Base-by-base conservation (phyloP, 2,113 vertebrate species). In the Syngnathus typhle region DNA sequence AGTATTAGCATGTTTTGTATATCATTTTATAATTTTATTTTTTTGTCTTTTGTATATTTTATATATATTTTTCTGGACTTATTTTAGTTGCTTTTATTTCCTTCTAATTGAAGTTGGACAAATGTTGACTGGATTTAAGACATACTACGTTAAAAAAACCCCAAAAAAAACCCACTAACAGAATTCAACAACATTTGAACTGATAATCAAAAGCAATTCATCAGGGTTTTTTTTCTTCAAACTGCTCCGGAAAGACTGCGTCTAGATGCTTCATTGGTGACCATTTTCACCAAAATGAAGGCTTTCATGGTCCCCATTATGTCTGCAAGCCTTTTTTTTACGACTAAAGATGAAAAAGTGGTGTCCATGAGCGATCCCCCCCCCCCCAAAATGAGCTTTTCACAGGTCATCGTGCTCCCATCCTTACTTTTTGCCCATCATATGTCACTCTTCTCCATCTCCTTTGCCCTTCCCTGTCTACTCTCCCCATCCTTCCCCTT, bases 401-500 rank as follows among this genome's bases (percentile, higher is more conserved):
- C 56, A 70, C 71, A 75, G 60, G 69, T 74, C 60, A n/a, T 19
- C 62, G 44, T 67, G 72, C 56, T 77, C 72, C 55, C n/a, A n/a
- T 38, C 47, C 7, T 62, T 46, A 21, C 7, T 69, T 52, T 37
- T 43, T 21, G 27, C 61, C 59, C 27, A 43, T 44, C 62, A 27
- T 68, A 46, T 65, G 38, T 69, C 44, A 66, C n/a, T 64, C 56
- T 70, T 54, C 1, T 74, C 36, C 27, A 38, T 37, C 56, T 13
- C 21, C 49, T 68, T 8, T 10, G 51, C 23, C 36, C 18, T 32
- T 51, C 32, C n/a, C 47, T 64, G 6, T 51, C 43, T 66, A 21
- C 43, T 56, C 49, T 70, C 47, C 43, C 52, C 49, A 16, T 60
- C 56, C 44, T 38, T 47, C 36, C 43, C n/a, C 27, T 15, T 49